Evolutionary conservation across 1,140 invertebrate species (phyloP).

Genomic region (Drosophila rufa): DNA sequence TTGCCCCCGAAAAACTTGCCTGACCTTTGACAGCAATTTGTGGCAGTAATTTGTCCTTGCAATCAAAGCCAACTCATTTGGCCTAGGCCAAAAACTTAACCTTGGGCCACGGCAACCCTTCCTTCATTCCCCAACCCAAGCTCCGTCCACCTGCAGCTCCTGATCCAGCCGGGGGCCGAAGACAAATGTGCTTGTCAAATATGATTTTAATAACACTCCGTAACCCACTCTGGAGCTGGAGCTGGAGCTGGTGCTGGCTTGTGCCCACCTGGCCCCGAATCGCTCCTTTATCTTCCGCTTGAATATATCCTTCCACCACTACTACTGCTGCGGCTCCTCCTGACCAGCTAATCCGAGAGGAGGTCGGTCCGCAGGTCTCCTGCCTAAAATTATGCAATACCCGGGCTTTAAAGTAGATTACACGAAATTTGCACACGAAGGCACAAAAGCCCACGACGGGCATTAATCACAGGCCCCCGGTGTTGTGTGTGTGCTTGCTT

Average conservation of each 20-base stretch:
- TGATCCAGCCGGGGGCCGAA: slow-evolving; percentile 13
- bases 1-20: background rate
- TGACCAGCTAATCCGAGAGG: slow-evolving; percentile 29
- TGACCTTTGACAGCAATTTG: slow-evolving; percentile 16
- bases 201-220: slow-evolving; percentile 53
- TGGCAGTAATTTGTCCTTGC: slow-evolving; percentile 2
- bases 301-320: background rate
- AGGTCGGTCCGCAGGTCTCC: slow-evolving; percentile 23
- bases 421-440: slow-evolving; percentile 79
- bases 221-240: slow-evolving; percentile 11
- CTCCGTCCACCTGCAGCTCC: background rate
- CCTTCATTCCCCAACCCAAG: background rate
- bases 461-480: slow-evolving; percentile 65
- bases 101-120: background rate
- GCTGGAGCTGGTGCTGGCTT: background rate
- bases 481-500: slow-evolving; percentile 44
- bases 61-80: slow-evolving; percentile 15
- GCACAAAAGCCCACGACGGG: slow-evolving; percentile 81
- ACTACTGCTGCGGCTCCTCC: background rate
- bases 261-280: slow-evolving; percentile 18
- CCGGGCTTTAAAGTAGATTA: slow-evolving; percentile 81
- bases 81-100: slow-evolving; percentile 15
- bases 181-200: slow-evolving; percentile 48
- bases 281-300: slow-evolving; percentile 23
- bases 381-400: slow-evolving; percentile 76